Percentiles rank a stretch among this genome's conserved stretches.
These are phyloP conservation scores for Casuarius casuarius DNA, from an alignment of 2,113 vertebrate species.

Conservation along the genomic window DNA sequence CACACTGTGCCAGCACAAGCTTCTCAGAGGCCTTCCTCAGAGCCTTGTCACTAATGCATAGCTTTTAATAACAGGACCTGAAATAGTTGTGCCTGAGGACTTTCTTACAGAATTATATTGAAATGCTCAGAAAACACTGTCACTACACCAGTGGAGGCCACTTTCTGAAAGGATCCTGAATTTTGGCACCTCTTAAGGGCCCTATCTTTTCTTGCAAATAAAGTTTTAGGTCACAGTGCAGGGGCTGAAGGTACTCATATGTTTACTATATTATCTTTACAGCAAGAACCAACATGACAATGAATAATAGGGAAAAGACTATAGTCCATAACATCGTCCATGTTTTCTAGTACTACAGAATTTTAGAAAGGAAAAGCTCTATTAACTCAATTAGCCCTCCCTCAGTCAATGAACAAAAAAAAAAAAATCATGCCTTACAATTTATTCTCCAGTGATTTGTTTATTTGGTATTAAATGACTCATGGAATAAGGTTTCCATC, in stretches of 20 bases:
- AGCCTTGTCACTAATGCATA: neutral
- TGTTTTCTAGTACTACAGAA: neutral
- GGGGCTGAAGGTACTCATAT: neutral
- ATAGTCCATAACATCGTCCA: neutral
- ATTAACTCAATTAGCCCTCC: neutral
- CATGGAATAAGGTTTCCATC: slow-evolving; percentile 53
- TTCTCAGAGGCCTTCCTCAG: slow-evolving; percentile 13
- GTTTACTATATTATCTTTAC: neutral
- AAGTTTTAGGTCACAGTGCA: neutral
- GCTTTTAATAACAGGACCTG: neutral
- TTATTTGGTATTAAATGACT: slow-evolving; percentile 65
- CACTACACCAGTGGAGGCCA: neutral
- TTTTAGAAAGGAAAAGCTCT: slow-evolving; percentile 44
- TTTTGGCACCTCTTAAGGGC: neutral
- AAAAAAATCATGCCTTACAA: neutral
- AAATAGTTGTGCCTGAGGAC: rapidly evolving
- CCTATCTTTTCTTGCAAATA: neutral
- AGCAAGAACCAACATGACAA: neutral
- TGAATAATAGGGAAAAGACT: neutral
- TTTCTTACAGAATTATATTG: neutral
- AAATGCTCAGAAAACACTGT: neutral
- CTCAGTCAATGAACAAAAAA: neutral
- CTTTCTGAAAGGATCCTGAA: neutral
- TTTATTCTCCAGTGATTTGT: slow-evolving; percentile 65
- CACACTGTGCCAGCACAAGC: rapidly evolving